These are phyloP conservation scores for Chrysocyon brachyurus DNA, from an alignment of 2,797 vertebrate genomes.

Conservation along the genomic window DNA sequence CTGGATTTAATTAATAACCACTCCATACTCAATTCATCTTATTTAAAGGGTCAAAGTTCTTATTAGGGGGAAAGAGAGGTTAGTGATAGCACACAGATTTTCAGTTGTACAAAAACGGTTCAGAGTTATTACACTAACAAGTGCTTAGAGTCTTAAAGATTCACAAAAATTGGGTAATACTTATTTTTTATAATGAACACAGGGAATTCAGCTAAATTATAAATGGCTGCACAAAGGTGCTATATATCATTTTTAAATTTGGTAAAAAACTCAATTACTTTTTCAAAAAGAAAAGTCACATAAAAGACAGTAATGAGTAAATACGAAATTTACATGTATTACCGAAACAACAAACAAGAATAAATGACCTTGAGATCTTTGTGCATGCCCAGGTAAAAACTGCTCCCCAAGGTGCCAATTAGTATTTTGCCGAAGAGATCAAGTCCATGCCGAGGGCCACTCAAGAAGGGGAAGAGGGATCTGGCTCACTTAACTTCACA, in stretches of 20 bases:
- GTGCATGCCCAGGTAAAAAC: background rate
- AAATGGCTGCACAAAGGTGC: background rate
- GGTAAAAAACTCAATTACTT: background rate
- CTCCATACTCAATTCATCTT: background rate
- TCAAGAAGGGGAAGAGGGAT: background rate
- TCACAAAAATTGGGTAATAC: background rate
- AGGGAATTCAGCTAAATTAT: slow-evolving; percentile 43
- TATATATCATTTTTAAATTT: background rate
- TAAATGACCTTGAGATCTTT: background rate
- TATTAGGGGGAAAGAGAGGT: background rate
- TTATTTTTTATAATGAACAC: slow-evolving; percentile 38
- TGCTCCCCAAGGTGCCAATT: background rate
- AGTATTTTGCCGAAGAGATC: background rate
- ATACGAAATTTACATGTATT: background rate
- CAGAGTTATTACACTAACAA: background rate
- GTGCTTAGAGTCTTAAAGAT: background rate
- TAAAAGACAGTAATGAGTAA: background rate
- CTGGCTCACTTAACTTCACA: background rate
- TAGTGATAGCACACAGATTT: background rate
- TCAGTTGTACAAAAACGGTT: background rate
- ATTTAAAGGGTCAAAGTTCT: background rate
- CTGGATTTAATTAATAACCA: background rate
- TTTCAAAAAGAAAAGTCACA: background rate
- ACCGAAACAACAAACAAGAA: background rate
- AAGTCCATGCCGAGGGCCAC: background rate